Conservation (phyloP, 2,797 vertebrate genomes). For the Rhyacichthys aspro region DNA sequence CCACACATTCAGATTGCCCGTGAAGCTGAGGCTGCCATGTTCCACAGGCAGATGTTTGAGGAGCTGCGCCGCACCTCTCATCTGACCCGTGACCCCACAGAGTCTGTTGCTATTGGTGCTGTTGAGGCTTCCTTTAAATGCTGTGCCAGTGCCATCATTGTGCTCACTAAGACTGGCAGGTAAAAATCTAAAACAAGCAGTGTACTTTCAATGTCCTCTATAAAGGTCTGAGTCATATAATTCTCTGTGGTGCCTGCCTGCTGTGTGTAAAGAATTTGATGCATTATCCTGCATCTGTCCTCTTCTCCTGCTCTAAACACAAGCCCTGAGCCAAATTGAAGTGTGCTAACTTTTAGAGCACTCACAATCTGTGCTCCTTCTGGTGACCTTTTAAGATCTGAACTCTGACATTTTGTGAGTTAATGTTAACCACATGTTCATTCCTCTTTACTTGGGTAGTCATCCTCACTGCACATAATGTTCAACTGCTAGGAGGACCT, state of each 20-base stretch:
- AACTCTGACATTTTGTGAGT: conserved; percentile 82
- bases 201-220: conserved; percentile 8
- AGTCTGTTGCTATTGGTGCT: conserved; percentile 91
- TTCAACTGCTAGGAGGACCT: conserved; percentile 16
- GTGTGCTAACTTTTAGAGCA: conserved; percentile 47
- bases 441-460: conserved; percentile 47
- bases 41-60: conserved; percentile 97
- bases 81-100: conserved; percentile 96
- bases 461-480: conserved; percentile 25
- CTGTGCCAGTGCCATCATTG: conserved; percentile 95
- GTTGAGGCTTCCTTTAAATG: conserved; percentile 99
- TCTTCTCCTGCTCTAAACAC: conserved; percentile 19
- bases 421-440: conserved; percentile 80
- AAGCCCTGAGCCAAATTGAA: conserved; percentile 26
- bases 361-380: conserved; percentile 42
- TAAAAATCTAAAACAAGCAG: conserved; percentile 62
- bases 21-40: conserved; percentile 98
- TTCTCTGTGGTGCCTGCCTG: conserved; percentile 13
- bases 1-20: conserved; percentile 88
- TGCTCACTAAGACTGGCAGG: conserved; percentile 98
- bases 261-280: conserved; percentile 28
- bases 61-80: conserved; percentile 92
- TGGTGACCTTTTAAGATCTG: conserved; percentile 74
- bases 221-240: conserved; percentile 34
- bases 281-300: conserved; percentile 15